Percentiles rank a stretch among this genome's conserved stretches.
Conservation (phyloP, 2,113 vertebrate species). For the Ovis canadensis region DNA sequence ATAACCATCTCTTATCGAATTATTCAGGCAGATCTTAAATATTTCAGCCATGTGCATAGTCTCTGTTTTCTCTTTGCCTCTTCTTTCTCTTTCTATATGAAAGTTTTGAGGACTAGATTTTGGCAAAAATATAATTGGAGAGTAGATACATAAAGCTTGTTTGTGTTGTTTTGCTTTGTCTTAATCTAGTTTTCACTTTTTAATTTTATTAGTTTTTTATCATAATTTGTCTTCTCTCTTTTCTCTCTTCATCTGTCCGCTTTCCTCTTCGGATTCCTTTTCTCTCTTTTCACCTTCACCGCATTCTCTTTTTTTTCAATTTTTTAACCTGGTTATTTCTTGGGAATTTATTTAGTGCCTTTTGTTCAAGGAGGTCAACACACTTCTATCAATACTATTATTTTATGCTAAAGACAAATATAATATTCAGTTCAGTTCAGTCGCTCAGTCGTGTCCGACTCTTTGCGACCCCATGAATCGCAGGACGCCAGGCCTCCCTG, state of each 20-base stretch:
- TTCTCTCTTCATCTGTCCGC: not conserved
- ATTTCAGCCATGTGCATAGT: not conserved
- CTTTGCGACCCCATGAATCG: too few relatives aligned
- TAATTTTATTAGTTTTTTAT: not conserved
- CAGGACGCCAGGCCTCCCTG: too few relatives aligned
- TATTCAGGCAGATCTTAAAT: not conserved
- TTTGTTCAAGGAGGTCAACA: not conserved
- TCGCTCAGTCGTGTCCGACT: too few relatives aligned
- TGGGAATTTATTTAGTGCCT: not conserved
- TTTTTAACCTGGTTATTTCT: not conserved
- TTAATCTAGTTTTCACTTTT: not conserved
- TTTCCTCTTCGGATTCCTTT: not conserved
- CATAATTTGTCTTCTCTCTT: not conserved
- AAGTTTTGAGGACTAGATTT: not conserved
- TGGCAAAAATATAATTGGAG: not conserved
- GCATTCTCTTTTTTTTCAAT: not conserved
- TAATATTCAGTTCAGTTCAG: not conserved
- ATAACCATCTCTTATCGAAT: not conserved
- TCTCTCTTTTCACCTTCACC: not conserved
- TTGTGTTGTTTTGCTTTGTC: not conserved
- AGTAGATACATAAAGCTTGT: not conserved
- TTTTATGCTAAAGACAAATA: not conserved
- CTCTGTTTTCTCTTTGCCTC: not conserved
- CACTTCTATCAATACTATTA: not conserved
- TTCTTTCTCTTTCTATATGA: not conserved